Base-by-base conservation (phyloP, 1,140 invertebrate species). In the Musca vetustissima region DNA sequence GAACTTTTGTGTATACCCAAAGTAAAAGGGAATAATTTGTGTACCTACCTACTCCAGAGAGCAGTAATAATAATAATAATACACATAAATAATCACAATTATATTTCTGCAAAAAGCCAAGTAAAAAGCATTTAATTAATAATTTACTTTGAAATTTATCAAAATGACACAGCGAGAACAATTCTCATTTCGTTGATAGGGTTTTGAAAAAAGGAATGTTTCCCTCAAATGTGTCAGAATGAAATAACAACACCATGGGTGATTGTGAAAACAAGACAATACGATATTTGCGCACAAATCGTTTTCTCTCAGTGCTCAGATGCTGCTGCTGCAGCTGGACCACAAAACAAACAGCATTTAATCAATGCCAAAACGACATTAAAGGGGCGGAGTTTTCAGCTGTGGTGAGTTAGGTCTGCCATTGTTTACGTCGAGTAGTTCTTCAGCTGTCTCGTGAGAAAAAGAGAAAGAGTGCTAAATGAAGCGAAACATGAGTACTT, bases 81-180 rank as follows among this genome's bases (percentile, higher is more conserved):
- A 64, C 36, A 36, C 17, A n/a, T 43, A 64, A 49, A 19, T 43
- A 64, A 43, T 49, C 13, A 47, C 61, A 64, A 64, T 64, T 64
- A 49, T 49, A 47, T 52, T 22, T 48, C 17, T 48, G 47, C 47
- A 52, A 28, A 66, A 25, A 52, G 49, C 47, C 65, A 48, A 36
- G 21, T 66, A 66, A 66, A 66, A 66, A 66, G 65, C 65, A 66
- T 48, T 66, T 66, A 66, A 52, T 57, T 57, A 57, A 57, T 57
- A 57, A 57, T 57, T 57, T 57, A 66, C 64, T 66, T 28, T 22
- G 48, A 19, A 66, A 66, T 43, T 50, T 50, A 52, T 19, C 24
- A 66, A 66, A 61, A 47, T n/a, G 65, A 52, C 48, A 52, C 19
- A 66, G n/a, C 22, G n/a, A 65, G 21, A 52, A 52, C 49, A 22